Base-by-base conservation (phyloP, 2,888 invertebrate species). In the Tipula vernalis region DNA sequence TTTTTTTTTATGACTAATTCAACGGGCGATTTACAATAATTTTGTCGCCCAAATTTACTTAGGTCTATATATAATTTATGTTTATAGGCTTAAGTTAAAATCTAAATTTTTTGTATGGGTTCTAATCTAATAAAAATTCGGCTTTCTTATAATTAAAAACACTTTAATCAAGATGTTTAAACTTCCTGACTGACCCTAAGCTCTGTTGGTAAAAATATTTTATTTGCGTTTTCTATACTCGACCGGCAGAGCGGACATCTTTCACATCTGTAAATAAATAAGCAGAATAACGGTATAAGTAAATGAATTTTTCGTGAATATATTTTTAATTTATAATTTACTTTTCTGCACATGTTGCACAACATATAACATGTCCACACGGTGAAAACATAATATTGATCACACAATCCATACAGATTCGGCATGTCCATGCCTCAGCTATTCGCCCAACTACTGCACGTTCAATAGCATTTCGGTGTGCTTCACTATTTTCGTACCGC, bases 331-430 rank as follows among this genome's bases (percentile, higher is more conserved):
- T 39, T 44, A n/a, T n/a, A 83, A 88, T 89, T 89, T 89, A 94
- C 93, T 94, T 92, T 2, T 93, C 93, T 2, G 97, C 96, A 90
- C 98, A 98, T 36, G 93, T 92, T 57, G 93, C 92, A 92, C 97
- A 97, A 89, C 97, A 96, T 86, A 96, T 95, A 86, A 96, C 95
- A 91, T 98, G 98, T n/a, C 96, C 94, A 90, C 98, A 98, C 1
- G 97, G 97, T 92, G 96, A 95, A 92, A 98, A 95, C 89, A 96
- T 95, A 47, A 96, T 95, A 92, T 96, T 95, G 90, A 97, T 95
- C 87, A 94, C 94, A 86, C 93, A 93, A 92, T 97, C 97, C 96
- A 97, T 96, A 90, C 98, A 98, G 89, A 97, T 96, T 90, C 96
- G 95, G 91, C 97, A 98, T 85, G 96, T 95, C 92, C 96, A 94